Evolutionary conservation across 2,888 invertebrate species (phyloP), one percentile per base, ranked within the genome.

Genomic region (Mimumesa dahlbomi): DNA sequence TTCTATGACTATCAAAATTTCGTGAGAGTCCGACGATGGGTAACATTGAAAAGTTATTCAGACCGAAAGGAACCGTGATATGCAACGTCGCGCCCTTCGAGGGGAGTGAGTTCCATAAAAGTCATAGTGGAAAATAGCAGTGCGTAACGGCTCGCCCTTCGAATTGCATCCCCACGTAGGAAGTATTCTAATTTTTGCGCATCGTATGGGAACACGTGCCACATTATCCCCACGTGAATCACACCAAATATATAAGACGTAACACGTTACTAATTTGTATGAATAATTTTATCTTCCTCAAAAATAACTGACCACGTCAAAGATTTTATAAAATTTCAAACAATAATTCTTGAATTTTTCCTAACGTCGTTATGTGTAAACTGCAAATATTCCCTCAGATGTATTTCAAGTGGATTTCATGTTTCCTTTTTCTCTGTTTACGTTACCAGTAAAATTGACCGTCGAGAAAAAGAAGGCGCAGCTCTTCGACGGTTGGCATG

Each of bases 51-150:
- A 22, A 36, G 46, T 45, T 52, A 52, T 59, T 65, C 62, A 42
- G 62, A 19, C 31, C 63, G 42, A 62, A 48, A 42, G 62, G 11
- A 49, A n/a, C 18, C 53, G 21, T 45, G 42, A 53, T 48, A 31
- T 48, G 46, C 62, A 49, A 62, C 43, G 59, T 54, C 25, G 66
- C 29, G 62, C 48, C 11, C 29, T 52, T 22, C 48, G 48, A 16
- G 19, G 71, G 53, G 68, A 48, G 61, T 70, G 58, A 49, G 53
- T 34, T 59, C 61, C 40, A 56, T 48, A 52, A 65, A 69, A 75
- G 75, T 79, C 73, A 73, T 79, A 67, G 56, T 67, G 54, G 57
- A 61, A 73, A 79, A 77, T 77, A 69, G 72, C 69, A 40, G 62
- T 53, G 75, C 75, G 78, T 77, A 67, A 73, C 77, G 53, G 57